phyloP scores from a whole-genome alignment of 2,797 vertebrate genomes.

The Microcaecilia unicolor region DNA sequence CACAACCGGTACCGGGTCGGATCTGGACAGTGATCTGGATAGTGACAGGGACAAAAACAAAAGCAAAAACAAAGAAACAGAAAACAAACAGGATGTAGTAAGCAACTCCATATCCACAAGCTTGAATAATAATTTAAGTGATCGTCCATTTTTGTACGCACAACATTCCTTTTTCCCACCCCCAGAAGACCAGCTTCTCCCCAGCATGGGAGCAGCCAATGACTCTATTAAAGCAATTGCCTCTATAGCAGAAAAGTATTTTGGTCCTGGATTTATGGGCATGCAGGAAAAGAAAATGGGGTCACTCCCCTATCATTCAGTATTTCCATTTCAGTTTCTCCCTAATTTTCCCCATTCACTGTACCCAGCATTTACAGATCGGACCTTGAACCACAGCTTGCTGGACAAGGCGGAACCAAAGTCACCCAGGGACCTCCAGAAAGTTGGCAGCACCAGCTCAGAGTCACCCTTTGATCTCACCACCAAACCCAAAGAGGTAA shows the following conservation, averaged over 20 bases:
- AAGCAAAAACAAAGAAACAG: slow-evolving; percentile 51
- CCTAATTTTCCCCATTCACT: slow-evolving; percentile 91
- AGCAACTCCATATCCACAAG: slow-evolving; percentile 59
- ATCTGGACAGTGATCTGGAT: slow-evolving; percentile 86
- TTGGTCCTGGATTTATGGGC: slow-evolving; percentile 90
- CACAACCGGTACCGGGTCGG: slow-evolving; percentile 87
- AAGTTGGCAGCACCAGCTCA: slow-evolving; percentile 58
- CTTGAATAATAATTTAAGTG: slow-evolving; percentile 54
- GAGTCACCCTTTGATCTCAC: slow-evolving; percentile 96
- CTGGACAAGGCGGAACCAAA: slow-evolving; percentile 93
- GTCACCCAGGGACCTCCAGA: slow-evolving; percentile 81
- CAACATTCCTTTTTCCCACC: slow-evolving; percentile 94
- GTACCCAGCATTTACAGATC: slow-evolving; percentile 75
- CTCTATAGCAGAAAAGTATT: slow-evolving; percentile 96
- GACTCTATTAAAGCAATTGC: slow-evolving; percentile 98
- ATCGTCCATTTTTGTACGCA: slow-evolving; percentile 76
- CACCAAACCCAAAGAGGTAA: slow-evolving; percentile 85
- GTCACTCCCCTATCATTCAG: slow-evolving; percentile 85
- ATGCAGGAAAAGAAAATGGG: slow-evolving; percentile 95
- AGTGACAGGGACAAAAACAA: slow-evolving; percentile 80
- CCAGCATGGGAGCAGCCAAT: slow-evolving; percentile 66
- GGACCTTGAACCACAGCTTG: slow-evolving; percentile 78
- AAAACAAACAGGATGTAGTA: slow-evolving; percentile 63
- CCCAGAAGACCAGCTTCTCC: slow-evolving; percentile 85
- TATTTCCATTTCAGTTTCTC: slow-evolving; percentile 94